These are phyloP conservation scores for Atta colombica DNA, from an alignment of 1,140 invertebrate species.

Conservation along the genomic window DNA sequence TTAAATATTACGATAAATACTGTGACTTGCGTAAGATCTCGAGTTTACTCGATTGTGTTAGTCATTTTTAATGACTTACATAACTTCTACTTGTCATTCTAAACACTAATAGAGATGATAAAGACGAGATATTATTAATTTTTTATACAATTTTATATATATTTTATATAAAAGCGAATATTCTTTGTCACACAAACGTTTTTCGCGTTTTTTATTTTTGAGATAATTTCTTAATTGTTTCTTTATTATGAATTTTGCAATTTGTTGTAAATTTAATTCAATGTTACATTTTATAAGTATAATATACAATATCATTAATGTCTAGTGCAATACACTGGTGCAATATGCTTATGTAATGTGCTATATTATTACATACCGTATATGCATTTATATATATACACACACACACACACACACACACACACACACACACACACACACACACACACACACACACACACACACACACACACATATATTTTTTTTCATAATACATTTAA, in stretches of 20 bases:
- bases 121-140: not conserved
- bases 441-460: too few species aligned
- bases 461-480: too few species aligned
- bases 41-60: not conserved
- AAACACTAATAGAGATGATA: not conserved
- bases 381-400: not conserved
- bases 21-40: not conserved
- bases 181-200: not conserved
- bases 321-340: too few species aligned
- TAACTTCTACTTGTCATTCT: not conserved
- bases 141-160: constrained; percentile 3
- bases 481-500: not conserved
- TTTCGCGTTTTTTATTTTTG: not conserved
- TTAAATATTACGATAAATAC: not conserved
- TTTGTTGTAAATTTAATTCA: not conserved
- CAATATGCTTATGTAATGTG: not conserved
- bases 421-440: too few species aligned
- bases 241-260: not conserved
- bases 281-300: not conserved
- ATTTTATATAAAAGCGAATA: not conserved
- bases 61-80: not conserved
- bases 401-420: too few species aligned
- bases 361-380: not conserved
- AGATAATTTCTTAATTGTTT: not conserved
- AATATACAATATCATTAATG: too few species aligned